phyloP scores from a whole-genome alignment of 2,888 invertebrate genomes.

The Caenorhabditis becei region DNA sequence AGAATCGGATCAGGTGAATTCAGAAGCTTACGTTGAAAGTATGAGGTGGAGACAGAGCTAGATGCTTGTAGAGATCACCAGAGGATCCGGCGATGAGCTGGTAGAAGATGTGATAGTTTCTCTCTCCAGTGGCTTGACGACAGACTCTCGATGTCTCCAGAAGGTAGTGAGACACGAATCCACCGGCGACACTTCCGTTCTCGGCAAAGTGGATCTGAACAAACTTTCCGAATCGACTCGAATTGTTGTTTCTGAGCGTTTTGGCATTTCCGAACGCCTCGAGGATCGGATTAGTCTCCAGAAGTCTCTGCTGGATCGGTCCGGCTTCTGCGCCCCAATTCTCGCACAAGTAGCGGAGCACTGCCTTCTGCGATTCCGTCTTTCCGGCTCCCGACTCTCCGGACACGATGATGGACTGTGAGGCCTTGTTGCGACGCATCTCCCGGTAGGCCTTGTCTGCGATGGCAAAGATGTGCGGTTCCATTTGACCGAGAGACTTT shows the following conservation, averaged over 20 bases:
- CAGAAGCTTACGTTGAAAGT: constrained; percentile 88
- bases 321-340: constrained; percentile 92
- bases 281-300: constrained; percentile 85
- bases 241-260: constrained; percentile 97
- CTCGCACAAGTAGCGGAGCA: constrained; percentile 92
- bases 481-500: constrained; percentile 92
- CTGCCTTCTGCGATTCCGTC: constrained; percentile 98
- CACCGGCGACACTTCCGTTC: constrained; percentile 92
- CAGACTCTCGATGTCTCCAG: constrained; percentile 93
- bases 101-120: constrained; percentile 98
- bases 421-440: constrained; percentile 93
- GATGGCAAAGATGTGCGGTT: constrained; percentile 97
- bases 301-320: constrained; percentile 94
- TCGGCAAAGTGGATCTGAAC: constrained; percentile 97
- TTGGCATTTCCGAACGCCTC: constrained; percentile 85
- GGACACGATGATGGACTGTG: constrained; percentile 97
- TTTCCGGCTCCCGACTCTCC: constrained; percentile 92
- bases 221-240: constrained; percentile 97
- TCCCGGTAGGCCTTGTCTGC: constrained; percentile 98
- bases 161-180: constrained; percentile 96
- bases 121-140: constrained; percentile 91
- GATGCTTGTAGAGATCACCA: constrained; percentile 87
- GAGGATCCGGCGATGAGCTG: constrained; percentile 95
- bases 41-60: constrained; percentile 84
- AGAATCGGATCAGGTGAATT: too few species aligned